Base-by-base conservation (phyloP, 1,140 invertebrate species). In the Saccostrea echinata region DNA sequence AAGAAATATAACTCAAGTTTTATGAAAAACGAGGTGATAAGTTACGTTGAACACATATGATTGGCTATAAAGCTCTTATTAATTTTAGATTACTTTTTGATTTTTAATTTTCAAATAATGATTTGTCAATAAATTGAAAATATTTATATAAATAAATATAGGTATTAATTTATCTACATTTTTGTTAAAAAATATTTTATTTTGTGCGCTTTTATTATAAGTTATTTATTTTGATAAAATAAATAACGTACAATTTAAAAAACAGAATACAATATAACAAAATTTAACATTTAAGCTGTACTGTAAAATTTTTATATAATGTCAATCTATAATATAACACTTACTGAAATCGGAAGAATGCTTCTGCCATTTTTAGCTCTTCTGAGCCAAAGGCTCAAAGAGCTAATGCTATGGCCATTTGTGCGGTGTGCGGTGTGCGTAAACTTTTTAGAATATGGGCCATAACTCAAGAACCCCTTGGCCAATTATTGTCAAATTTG, bases 1-100 rank as follows among this genome's bases (percentile, higher is more conserved):
- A 81, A 81, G 33, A 35, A 81, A 43, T 24, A 80, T 80, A 30
- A 80, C 76, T 80, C 76, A 80, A 80, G 3, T 61, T 61, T 21
- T 61, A 61, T 12, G 3, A 21, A n/a, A n/a, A n/a, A n/a, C n/a
- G n/a, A n/a, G n/a, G n/a, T n/a, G n/a, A n/a, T n/a, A n/a, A n/a
- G n/a, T n/a, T n/a, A n/a, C n/a, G n/a, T n/a, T n/a, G n/a, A 16
- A 21, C 8, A 61, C 8, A 21, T 61, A 3, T 61, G 57, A 21
- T 16, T 21, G 4, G n/a, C 57, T 61, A 21, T 61, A 61, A 21
- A 16, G 57, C n/a, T 12, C n/a, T 16, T 3, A 21, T 11, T 52
- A 52, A 8, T 52, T 8, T 52, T 8, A 52, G 52, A 52, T 52
- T 52, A 52, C 52, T 52, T 52, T 52, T 52, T 52, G 52, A 52